Evolutionary conservation across 1,140 invertebrate genomes (phyloP), one percentile per base, ranked within the genome.

Genomic region (Danaus plexippus): DNA sequence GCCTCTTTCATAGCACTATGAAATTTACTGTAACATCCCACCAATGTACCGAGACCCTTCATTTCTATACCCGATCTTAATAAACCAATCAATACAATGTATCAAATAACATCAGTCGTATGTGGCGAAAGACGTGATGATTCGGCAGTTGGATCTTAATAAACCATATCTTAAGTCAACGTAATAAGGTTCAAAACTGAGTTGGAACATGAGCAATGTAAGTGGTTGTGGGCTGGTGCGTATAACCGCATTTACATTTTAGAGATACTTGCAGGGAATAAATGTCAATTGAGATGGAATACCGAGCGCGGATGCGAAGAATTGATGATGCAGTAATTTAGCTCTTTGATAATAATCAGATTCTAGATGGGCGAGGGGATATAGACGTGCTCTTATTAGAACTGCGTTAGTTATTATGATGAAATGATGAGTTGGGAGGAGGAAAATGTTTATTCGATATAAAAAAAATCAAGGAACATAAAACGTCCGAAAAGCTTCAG

Each of bases 221-320:
- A 54, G 49, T 59, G 48, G 54, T 62, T 66, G 57, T 73, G 73
- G 72, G 71, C 75, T 74, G 69, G 73, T 81, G 74, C 75, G 75
- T 82, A 73, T 80, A 80, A 85, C 76, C 79, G 69, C 79, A 81
- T 85, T 83, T 85, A 85, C 81, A 83, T 85, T 83, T 83, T 80
- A 82, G 73, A 81, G 72, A 77, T 80, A 74, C 75, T 80, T 74
- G 80, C 70, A 72, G 67, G 69, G 78, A 83, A 79, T 85, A 85
- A 85, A 85, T 82, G 82, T 85, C 82, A 85, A 85, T 85, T 85
- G 80, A 83, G 78, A 80, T 76, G 71, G 79, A 76, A 76, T 75
- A 80, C 58, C 67, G 74, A 69, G 73, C 66, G 73, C 75, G 72
- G 76, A 82, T 75, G 75, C 71, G 67, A 73, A 67, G 76, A 80